These are phyloP conservation scores for Cephalophus harveyi DNA, from an alignment of 2,113 vertebrate genomes.

Conservation along the genomic window DNA sequence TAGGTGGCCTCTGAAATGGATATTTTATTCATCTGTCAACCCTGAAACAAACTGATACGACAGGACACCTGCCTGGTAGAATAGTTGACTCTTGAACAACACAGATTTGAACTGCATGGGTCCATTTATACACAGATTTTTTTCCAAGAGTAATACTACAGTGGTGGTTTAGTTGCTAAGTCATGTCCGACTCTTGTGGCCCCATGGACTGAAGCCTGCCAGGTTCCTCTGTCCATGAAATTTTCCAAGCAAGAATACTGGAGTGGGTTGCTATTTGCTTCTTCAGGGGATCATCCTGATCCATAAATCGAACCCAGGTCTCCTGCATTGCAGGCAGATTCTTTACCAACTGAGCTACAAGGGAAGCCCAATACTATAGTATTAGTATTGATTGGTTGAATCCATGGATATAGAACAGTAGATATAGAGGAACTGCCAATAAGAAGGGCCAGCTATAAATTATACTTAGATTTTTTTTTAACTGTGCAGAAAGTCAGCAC, in stretches of 20 bases:
- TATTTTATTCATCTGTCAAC: background rate
- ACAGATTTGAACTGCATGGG: background rate
- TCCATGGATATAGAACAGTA: background rate
- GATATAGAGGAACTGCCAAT: background rate
- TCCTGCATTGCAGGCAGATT: background rate
- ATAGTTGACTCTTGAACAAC: background rate
- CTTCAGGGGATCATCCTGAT: background rate
- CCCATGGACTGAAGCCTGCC: background rate
- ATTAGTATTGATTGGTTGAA: background rate
- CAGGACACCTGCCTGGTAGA: background rate
- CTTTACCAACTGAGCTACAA: background rate
- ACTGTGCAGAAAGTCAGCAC: background rate
- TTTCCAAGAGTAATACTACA: background rate
- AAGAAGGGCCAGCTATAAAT: background rate
- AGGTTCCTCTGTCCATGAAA: background rate
- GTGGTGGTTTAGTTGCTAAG: background rate
- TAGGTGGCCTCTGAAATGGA: background rate
- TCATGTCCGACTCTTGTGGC: background rate
- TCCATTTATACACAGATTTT: background rate
- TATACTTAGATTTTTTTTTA: background rate
- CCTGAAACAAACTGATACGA: background rate
- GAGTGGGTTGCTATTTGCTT: background rate
- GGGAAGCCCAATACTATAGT: background rate
- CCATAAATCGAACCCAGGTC: background rate
- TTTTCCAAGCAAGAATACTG: background rate